Evolutionary conservation across 2,797 vertebrate species (phyloP), one percentile per base, ranked within the genome.

Genomic region (Catostomus latipinnis): DNA sequence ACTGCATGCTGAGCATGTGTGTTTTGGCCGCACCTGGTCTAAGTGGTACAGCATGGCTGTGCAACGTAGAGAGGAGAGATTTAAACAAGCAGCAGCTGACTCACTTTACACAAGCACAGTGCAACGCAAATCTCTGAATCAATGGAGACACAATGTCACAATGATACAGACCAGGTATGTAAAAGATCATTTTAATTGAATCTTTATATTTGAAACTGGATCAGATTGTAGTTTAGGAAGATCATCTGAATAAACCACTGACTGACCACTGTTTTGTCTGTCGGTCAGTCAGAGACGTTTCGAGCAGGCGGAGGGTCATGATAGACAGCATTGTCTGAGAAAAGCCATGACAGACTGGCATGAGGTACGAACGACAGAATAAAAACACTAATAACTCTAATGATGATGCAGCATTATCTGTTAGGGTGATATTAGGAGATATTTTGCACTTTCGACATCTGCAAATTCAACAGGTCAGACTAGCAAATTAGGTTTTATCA

Each of bases 311-410:
- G 85, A 72, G 63, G 80, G 0, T 66, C 93, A 93, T 86, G 84
- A 91, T 11, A 84, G 82, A 0, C 83, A 82, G 6, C 77, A 56
- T 82, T 87, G 90, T 83, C 82, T 94, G 86, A 89, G 52, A 69
- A 78, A 82, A 87, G 86, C 94, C 82, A 92, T 97, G 90, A 87
- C 80, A 80, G 90, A 88, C 84, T 98, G 96, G 96, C 93, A 87
- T 82, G 80, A 96, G 96, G 97, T 99, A 87, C 9, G 7, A 62
- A 43, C 46, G 6, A n/a, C 10, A 57, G 46, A 48, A 34, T 34
- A 34, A 34, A 34, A 34, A 34, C 34, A 34, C 34, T 34, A 34
- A 3, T 34, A 34, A 53, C 45, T 57, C 16, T 48, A 1, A 11
- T 0, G 34, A 34, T 34, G 34, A 34, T 34, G 34, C 2, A 3